Evolutionary conservation across 2,113 vertebrate genomes (phyloP).

Genomic region (Leptobrachium leishanense): DNA sequence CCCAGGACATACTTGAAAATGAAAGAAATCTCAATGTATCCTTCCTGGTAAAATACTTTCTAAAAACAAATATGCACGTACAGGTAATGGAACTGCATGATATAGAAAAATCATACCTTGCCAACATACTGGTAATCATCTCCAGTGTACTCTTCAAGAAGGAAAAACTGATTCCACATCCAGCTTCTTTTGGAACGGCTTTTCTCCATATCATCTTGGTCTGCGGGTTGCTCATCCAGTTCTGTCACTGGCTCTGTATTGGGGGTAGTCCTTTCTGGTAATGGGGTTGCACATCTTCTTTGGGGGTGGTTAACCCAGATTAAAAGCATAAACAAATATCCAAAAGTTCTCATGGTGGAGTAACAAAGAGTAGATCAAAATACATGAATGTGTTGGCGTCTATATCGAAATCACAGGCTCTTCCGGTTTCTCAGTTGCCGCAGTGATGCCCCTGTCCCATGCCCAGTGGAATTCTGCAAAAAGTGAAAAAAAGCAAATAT

Average conservation of each 20-base stretch:
- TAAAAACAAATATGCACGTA: too few species aligned
- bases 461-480: slow-evolving; percentile 67
- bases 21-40: too few species aligned
- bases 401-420: slow-evolving; percentile 32
- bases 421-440: slow-evolving; percentile 46
- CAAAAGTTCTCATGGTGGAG: slow-evolving; percentile 81
- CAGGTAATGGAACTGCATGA: not conserved
- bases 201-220: slow-evolving; percentile 67
- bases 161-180: slow-evolving; percentile 99
- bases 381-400: not conserved
- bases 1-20: too few species aligned
- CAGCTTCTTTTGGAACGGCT: slow-evolving; percentile 90
- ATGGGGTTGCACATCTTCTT: slow-evolving; percentile 63
- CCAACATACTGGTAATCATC: slow-evolving; percentile 91
- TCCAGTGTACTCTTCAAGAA: slow-evolving; percentile 93
- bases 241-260: slow-evolving; percentile 50
- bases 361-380: slow-evolving; percentile 21
- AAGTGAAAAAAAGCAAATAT: slow-evolving; percentile 61
- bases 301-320: slow-evolving; percentile 76
- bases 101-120: slow-evolving; percentile 76
- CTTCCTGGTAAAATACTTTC: too few species aligned
- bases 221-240: slow-evolving; percentile 61
- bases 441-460: slow-evolving; percentile 61
- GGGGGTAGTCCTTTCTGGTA: slow-evolving; percentile 82
- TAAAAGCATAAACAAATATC: slow-evolving; percentile 65